These are phyloP conservation scores for Tipula helvola DNA, from an alignment of 2,888 invertebrate genomes.

Conservation along the genomic window DNA sequence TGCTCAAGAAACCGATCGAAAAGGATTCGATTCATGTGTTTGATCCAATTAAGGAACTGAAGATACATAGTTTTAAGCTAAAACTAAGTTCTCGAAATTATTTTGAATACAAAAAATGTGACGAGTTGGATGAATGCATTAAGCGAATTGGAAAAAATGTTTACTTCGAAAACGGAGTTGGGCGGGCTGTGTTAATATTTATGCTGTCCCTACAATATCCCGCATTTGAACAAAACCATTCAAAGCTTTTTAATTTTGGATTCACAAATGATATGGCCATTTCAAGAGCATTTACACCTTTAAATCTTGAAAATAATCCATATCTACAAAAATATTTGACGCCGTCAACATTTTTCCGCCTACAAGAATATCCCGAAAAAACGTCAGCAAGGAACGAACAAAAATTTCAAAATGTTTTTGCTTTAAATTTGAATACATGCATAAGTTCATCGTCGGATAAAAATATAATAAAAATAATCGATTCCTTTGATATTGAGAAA, in stretches of 20 bases:
- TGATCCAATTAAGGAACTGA: conserved; percentile 23
- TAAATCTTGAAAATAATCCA: not conserved
- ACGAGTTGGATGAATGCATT: conserved; percentile 21
- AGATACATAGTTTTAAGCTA: conserved; percentile 22
- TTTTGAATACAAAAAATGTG: conserved; percentile 19
- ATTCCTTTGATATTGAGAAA: not conserved
- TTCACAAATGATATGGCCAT: not conserved
- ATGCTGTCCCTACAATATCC: not conserved
- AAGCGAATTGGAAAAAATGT: conserved; percentile 16
- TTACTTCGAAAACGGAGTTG: conserved; percentile 21
- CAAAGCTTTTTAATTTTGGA: not conserved
- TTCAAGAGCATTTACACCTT: not conserved
- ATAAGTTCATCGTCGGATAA: not conserved
- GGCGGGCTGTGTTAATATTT: conserved; percentile 16
- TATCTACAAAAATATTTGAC: not conserved
- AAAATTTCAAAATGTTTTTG: not conserved
- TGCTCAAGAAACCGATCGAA: conserved; percentile 23
- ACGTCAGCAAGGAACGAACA: not conserved
- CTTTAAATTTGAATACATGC: not conserved
- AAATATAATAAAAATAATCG: not conserved
- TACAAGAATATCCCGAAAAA: not conserved
- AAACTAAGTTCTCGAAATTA: conserved; percentile 21
- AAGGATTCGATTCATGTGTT: conserved; percentile 17
- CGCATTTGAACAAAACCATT: not conserved
- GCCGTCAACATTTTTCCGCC: not conserved